Base-by-base conservation (phyloP, 2,888 invertebrate species). In the Drosophila melanocephala region DNA sequence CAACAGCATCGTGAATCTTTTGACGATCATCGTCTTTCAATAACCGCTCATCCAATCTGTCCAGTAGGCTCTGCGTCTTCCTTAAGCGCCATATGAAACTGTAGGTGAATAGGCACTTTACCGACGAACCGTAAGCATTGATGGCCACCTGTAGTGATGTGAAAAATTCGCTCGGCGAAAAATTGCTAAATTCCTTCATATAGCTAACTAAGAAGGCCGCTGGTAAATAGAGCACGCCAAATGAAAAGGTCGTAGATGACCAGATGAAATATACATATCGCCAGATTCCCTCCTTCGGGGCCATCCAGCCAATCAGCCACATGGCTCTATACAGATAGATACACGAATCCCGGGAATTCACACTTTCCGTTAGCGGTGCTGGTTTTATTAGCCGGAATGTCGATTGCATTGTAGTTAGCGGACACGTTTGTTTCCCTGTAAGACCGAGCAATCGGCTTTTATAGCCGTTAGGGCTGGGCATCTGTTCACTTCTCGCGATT, bases 141-240 rank as follows among this genome's bases (percentile, higher is more conserved):
- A 88, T 71, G 64, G 64, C 73, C 50, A 86, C 77, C 60, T 88
- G 86, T 44, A 87, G 9, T 12, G 90, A 86, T 26, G 88, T 88
- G 26, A 86, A 79, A 7, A 86, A 86, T 79, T 87, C 79, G 22
- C 76, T 79, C 6, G 88, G 81, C 7, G 83, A 74, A 26, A 86
- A 87, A 33, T 52, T 81, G 14, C 68, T 74, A 19, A 90, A 83
- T 44, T 90, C 75, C 9, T 19, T 58, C 5, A 59, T 64, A 28
- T 86, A 86, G 55, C 83, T 90, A 22, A 89, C 63, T 42, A 75
- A 42, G 12, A 90, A 84, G 7, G 69, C 77, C 14, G 82, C 53
- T 7, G 89, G 91, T 52, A 89, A 33, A 37, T 84, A 83, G 16
- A 90, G 44, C 0, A 79, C 69, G 0, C 83, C 78, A 3, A 84